Base-by-base conservation (phyloP, 30 jellyfish, hydroid and myxozoan genomes). In the Aurelia coerulea region DNA sequence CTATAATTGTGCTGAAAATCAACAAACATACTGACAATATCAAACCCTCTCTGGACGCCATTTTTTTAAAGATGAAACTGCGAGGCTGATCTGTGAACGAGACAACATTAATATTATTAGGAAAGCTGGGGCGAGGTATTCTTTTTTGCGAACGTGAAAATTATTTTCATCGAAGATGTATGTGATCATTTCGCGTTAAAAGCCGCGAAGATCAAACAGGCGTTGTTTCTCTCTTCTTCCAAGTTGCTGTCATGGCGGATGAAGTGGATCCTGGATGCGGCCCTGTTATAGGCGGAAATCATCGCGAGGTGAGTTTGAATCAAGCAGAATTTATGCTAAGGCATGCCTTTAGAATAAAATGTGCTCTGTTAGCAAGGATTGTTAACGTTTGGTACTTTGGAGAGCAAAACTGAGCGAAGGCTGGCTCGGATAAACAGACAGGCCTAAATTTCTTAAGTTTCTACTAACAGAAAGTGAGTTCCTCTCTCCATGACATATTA, bases 251-350 rank as follows among this genome's bases (percentile, higher is more conserved):
- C 62, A 83, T 83, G 92, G 92, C 92, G 86, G 92, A 83, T 71
- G 86, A 72, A 60, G 80, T 65, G 12, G 92, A 83, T 73, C 92
- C 92, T 14, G 92, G 92, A 10, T 83, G 92, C 52, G 92, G 92
- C 31, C 92, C 92, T 0, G 92, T 72, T 34, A 19, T 83, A 14
- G 49, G 83, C 46, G 19, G 74, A 17, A 32, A 39, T 53, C 67
- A 53, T 46, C 14, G 68, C n/a, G 53, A 78, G 79, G 89, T 78
- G 51, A 78, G 56, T 49, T 15, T 42, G 32, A 29, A 50, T 11
- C 3, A 46, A 10, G 73, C 29, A 74, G 19, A 10, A 7, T 74
- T 4, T 50, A 56, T 52, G 52, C 85, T 29, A 74, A 10, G 54
- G 4, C 2, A 52, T 7, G 19, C 1, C 29, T 37, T 50, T 8